Evolutionary conservation across 2,888 invertebrate species (phyloP), one percentile per base, ranked within the genome.

Genomic region (Tridacna gigas): DNA sequence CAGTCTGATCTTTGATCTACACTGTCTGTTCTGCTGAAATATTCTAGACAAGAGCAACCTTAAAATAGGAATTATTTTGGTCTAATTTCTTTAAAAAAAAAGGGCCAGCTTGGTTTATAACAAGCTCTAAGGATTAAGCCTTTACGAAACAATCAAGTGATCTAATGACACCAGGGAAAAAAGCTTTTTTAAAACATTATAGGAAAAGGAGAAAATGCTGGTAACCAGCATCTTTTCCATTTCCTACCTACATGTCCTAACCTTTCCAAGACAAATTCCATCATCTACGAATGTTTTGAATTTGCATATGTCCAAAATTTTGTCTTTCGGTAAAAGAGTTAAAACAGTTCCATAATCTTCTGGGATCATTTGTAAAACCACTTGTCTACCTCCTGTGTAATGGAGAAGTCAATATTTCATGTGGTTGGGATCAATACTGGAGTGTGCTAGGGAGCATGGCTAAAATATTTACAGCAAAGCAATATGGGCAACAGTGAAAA

Each of bases 351-450:
- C 26, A 63, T 22, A 63, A 25, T 25, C 63, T 25, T 4, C 13
- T 63, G 26, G 63, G 63, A 63, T 22, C 63, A 20, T 20, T 13
- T 18, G 15, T 63, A 25, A 25, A 63, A 63, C 63, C 63, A 25
- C n/a, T 25, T 22, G 63, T 63, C 63, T 63, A 63, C 22, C 63
- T 63, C 26, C 63, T 63, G 63, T 63, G 63, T 63, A 63, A 13
- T 51, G 11, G 45, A 51, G 22, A 71, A 71, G 71, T 71, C 71
- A 48, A 71, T 71, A 71, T 47, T 26, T 26, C 71, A 48, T 25
- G 48, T 15, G 22, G 20, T n/a, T 1, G 2, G 22, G 20, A 56
- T 56, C 56, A 56, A 56, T 56, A 56, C 15, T 20, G 15, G 5
- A 56, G 18, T 11, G 56, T 20, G 56, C 20, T 56, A 5, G 56